Percentiles rank a stretch among this genome's conserved stretches.
phyloP scores from a whole-genome alignment of 2,888 invertebrate species.

The Caenorhabditis zanzibari region DNA sequence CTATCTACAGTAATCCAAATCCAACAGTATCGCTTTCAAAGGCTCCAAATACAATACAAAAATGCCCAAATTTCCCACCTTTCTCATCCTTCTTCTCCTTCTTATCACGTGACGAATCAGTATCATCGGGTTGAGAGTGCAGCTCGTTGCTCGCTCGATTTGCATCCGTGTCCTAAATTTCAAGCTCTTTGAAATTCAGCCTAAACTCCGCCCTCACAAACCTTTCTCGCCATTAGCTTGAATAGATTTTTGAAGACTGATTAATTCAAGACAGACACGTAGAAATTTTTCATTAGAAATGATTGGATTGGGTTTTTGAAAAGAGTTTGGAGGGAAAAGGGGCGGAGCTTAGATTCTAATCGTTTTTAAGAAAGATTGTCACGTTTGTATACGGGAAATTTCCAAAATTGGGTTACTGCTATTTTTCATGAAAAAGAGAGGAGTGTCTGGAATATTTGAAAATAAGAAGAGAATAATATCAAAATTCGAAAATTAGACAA shows the following conservation, averaged over 20 bases:
- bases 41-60: no score
- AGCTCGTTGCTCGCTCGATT: conserved; percentile 21
- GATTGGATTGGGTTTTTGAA: neutral
- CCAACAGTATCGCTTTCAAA: no score
- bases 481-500: no score
- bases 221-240: conserved; percentile 41
- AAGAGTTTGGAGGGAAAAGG: neutral
- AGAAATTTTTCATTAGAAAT: conserved; percentile 31
- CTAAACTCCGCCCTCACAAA: neutral
- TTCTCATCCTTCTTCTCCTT: neutral
- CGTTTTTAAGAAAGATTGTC: neutral
- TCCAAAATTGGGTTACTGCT: no score
- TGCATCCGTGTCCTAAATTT: conserved; percentile 8
- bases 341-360: neutral
- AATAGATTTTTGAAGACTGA: conserved; percentile 48
- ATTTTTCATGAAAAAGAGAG: no score
- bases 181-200: neutral
- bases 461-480: no score
- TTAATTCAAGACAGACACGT: conserved; percentile 26
- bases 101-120: neutral
- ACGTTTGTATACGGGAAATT: no score
- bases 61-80: no score
- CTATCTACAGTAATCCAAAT: no score
- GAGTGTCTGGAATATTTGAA: no score
- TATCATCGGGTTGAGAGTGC: conserved; percentile 13